Evolutionary conservation across 2,797 vertebrate species (phyloP).

Genomic region (Chaunax sp.): DNA sequence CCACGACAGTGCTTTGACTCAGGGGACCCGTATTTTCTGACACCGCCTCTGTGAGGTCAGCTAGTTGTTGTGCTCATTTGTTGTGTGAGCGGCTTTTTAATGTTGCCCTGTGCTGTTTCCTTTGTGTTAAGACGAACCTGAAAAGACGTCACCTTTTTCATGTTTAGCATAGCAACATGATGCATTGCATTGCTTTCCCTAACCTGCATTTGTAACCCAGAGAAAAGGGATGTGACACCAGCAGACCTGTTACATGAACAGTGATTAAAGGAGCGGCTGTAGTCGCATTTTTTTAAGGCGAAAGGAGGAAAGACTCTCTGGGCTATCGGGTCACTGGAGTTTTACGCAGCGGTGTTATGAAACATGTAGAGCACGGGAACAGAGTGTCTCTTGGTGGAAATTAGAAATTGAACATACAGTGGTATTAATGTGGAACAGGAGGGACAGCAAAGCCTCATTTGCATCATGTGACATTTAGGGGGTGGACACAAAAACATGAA

Average conservation of each 20-base stretch:
- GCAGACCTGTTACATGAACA: slow-evolving; percentile 40
- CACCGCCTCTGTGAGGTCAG: slow-evolving; percentile 31
- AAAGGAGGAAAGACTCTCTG: slow-evolving; percentile 56
- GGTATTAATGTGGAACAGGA: slow-evolving; percentile 2
- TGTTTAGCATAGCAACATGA: slow-evolving; percentile 23
- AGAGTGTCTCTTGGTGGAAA: slow-evolving; percentile 9
- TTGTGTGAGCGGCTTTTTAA: slow-evolving; percentile 14
- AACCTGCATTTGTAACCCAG: slow-evolving; percentile 17
- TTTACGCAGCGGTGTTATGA: slow-evolving; percentile 50
- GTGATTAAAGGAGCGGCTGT: slow-evolving; percentile 36
- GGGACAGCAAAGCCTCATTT: background rate
- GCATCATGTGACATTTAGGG: background rate
- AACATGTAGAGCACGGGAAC: slow-evolving; percentile 59
- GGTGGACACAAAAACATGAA: background rate
- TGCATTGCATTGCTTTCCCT: slow-evolving; percentile 43
- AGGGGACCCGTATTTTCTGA: slow-evolving; percentile 50
- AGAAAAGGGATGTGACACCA: slow-evolving; percentile 17
- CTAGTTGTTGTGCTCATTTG: slow-evolving; percentile 36
- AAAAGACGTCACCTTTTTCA: slow-evolving; percentile 1
- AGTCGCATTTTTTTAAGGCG: slow-evolving; percentile 17
- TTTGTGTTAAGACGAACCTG: slow-evolving; percentile 13
- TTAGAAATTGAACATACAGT: background rate
- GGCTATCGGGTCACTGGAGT: slow-evolving; percentile 57
- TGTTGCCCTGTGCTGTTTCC: background rate
- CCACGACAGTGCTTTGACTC: slow-evolving; percentile 20